These are phyloP conservation scores for Myodes glareolus DNA, from an alignment of 2,113 vertebrate species.

Conservation along the genomic window DNA sequence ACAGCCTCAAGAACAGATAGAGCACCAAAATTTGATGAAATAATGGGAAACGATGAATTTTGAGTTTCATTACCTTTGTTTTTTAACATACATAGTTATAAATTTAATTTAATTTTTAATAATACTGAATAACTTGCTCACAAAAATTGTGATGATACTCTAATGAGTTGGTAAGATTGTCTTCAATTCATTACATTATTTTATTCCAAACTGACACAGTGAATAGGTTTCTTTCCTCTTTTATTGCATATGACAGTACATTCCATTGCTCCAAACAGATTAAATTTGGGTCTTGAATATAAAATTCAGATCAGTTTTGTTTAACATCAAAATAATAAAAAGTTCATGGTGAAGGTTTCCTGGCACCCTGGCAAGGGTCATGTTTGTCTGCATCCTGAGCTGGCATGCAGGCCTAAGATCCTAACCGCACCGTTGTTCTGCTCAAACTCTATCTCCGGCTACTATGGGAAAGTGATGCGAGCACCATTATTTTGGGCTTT, in stretches of 20 bases:
- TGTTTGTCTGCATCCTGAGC: no score
- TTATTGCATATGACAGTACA: not conserved
- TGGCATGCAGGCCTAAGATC: no score
- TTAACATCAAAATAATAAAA: not conserved
- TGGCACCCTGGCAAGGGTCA: conserved; percentile 8
- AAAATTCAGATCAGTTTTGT: conserved; percentile 19
- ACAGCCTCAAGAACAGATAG: not conserved
- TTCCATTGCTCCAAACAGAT: not conserved
- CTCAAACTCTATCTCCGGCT: not conserved
- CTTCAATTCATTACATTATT: not conserved
- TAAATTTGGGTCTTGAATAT: not conserved
- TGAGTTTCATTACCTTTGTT: not conserved
- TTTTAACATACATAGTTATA: conserved; percentile 24
- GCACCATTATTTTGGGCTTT: not conserved
- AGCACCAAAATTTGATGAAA: not conserved
- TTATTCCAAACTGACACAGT: not conserved
- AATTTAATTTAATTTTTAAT: conserved; percentile 46
- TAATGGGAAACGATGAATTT: conserved; percentile 22
- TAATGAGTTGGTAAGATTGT: not conserved
- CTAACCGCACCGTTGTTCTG: not conserved
- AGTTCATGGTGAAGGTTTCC: not conserved
- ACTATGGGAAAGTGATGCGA: not conserved
- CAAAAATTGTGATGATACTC: not conserved
- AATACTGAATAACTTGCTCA: not conserved
- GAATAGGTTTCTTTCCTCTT: not conserved